Evolutionary conservation across 2,888 invertebrate genomes (phyloP), one percentile per base, ranked within the genome.

Genomic region (Myathropa florea): DNA sequence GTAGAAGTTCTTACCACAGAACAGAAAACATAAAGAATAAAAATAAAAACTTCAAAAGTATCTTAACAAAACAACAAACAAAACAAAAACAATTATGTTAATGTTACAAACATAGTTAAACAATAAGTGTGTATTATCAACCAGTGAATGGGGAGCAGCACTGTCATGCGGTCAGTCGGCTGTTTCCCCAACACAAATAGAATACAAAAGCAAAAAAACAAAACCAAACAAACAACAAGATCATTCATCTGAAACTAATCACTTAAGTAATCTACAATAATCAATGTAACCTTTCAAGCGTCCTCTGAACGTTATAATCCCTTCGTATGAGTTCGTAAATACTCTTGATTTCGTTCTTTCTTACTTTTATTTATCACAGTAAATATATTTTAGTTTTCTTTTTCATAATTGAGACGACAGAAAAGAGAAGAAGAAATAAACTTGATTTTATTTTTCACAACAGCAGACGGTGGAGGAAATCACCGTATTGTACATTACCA

Each of bases 111-210:
- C 26, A 18, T 79, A 73, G 79, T 4, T 53, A 59, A 77, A 68
- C 18, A 77, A 75, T 12, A 59, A 30, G 36, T 57, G 36, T 57
- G 39, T 64, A 86, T 76, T 18, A 76, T 14, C 68, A 68, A 21
- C 26, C 65, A n/a, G 28, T 3, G 33, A 39, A 83, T 55, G 68
- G 55, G 9, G 53, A 65, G 77, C 36, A 63, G 63, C n/a, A 61
- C 78, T 79, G 78, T 75, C 79, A 79, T 61, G 83, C 85, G 77
- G 77, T 59, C 81, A 81, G 81, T 63, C n/a, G 12, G 36, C 57
- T 53, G 65, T 76, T 65, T 80, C 71, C 60, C 10, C 55, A 46
- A 23, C 53, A 59, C 18, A 30, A 26, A 33, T 12, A 12, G 30
- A n/a, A n/a, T n/a, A n/a, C n/a, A 6, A 33, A 9, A 7, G 33